phyloP scores from a whole-genome alignment of 2,113 vertebrate genomes.

The Climacteris rufus region DNA sequence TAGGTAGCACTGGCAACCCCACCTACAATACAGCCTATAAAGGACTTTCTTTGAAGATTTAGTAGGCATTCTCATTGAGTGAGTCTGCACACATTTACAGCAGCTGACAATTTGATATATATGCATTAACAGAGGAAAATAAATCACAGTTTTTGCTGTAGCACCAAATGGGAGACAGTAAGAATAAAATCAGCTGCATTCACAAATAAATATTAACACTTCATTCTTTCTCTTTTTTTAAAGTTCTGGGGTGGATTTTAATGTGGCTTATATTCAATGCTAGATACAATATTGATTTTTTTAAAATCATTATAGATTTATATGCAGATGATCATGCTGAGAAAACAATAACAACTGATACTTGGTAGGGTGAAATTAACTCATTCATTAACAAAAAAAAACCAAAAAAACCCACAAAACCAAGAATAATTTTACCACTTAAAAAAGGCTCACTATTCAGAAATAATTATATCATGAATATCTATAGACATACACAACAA shows the following conservation, averaged over 20 bases:
- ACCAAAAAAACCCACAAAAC: fast-evolving
- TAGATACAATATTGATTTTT: neutral
- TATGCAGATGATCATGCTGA: neutral
- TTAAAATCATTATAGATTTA: neutral
- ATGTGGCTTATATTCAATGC: neutral
- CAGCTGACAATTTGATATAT: slow-evolving; percentile 27
- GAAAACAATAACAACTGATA: neutral
- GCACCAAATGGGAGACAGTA: neutral
- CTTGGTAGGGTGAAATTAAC: neutral
- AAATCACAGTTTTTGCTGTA: neutral
- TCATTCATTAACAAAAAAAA: neutral
- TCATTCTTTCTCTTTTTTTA: neutral
- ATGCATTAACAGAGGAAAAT: neutral
- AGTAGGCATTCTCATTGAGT: neutral
- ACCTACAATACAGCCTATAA: slow-evolving; percentile 7
- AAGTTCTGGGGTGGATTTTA: neutral
- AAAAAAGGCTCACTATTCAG: neutral
- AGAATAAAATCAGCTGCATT: neutral
- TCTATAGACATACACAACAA: neutral
- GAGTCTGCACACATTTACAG: slow-evolving; percentile 17
- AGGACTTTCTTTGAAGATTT: slow-evolving; percentile 41
- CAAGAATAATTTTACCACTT: neutral
- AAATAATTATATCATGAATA: neutral
- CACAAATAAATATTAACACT: neutral
- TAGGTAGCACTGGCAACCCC: slow-evolving; percentile 2